Conservation (phyloP, 2,888 invertebrate species). For the Allacma fusca region DNA sequence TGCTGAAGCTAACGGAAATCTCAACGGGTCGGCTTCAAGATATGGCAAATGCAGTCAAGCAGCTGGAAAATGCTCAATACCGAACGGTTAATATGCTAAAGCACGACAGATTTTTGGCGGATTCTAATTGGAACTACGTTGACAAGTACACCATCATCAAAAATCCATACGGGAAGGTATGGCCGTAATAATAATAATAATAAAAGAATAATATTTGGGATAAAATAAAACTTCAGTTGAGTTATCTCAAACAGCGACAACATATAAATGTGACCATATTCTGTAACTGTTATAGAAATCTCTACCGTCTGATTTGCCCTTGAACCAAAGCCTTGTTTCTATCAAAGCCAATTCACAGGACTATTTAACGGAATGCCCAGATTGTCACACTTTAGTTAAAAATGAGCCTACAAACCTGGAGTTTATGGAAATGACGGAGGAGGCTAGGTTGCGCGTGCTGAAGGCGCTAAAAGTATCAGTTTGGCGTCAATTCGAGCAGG, state of each 20-base stretch:
- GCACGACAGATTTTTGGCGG: conserved; percentile 72
- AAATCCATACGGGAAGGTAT: conserved; percentile 69
- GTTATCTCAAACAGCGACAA: no score
- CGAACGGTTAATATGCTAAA: conserved; percentile 70
- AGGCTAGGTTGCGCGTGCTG: conserved; percentile 70
- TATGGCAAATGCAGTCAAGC: conserved; percentile 69
- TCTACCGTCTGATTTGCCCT: no score
- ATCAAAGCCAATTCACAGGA: background rate
- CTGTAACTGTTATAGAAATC: no score
- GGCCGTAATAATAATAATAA: no score
- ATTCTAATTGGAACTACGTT: conserved; percentile 72
- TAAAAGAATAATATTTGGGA: no score
- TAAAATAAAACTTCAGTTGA: no score
- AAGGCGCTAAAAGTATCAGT: conserved; percentile 73
- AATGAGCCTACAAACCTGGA: conserved; percentile 70
- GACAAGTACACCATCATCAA: conserved; percentile 68
- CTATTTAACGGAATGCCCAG: background rate
- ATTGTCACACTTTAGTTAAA: conserved; percentile 64
- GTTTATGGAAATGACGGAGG: conserved; percentile 69
- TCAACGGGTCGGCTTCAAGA: conserved; percentile 69
- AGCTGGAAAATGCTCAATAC: conserved; percentile 67
- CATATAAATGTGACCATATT: no score
- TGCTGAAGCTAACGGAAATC: conserved; percentile 68
- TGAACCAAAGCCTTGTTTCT: conserved; percentile 1
- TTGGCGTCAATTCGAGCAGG: conserved; percentile 73